Evolutionary conservation across 2,797 vertebrate species (phyloP), one percentile per base, ranked within the genome.

Genomic region (Alcedo atthis): DNA sequence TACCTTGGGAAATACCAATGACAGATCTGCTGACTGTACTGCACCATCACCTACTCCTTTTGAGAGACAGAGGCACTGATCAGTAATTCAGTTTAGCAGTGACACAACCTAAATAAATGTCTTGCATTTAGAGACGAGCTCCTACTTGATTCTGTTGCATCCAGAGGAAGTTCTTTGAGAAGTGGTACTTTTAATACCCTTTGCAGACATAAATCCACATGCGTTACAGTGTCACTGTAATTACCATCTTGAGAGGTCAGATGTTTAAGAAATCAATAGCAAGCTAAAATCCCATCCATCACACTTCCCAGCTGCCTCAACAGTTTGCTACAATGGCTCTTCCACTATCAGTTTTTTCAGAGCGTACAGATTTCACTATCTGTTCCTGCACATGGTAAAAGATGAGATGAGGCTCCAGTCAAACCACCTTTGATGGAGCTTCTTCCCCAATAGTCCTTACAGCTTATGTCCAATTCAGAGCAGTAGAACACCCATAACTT

Each of bases 1-100:
- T 1, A n/a, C 40, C 49, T 12, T 12, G 30, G 30, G 12, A 21
- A 2, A 35, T 1, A 8, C 2, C 1, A 0, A 2, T 30, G 20
- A 15, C 59, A 49, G 22, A 18, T 19, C n/a, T 43, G 21, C 8
- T 12, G 19, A 15, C 48, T 46, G 1, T 5, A 8, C 13, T 40
- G 64, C 45, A 37, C 7, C 17, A 28, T 15, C 80, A 26, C 42
- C 30, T 12, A 5, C 13, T 37, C 43, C 24, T 51, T 40, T 4
- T 37, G n/a, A 57, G 42, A 61, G 12, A 45, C 0, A 33, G 3
- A 9, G 19, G 26, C 68, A 54, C 24, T 1, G 8, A 63, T 35
- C 18, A 20, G 61, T 32, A 35, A 22, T 43, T 46, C 58, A 54
- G 21, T 22, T 61, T 15, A 74, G 43, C 80, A 75, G 32, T 6